Conservation (phyloP, 2,113 vertebrate species). For the Tenrec ecaudatus region DNA sequence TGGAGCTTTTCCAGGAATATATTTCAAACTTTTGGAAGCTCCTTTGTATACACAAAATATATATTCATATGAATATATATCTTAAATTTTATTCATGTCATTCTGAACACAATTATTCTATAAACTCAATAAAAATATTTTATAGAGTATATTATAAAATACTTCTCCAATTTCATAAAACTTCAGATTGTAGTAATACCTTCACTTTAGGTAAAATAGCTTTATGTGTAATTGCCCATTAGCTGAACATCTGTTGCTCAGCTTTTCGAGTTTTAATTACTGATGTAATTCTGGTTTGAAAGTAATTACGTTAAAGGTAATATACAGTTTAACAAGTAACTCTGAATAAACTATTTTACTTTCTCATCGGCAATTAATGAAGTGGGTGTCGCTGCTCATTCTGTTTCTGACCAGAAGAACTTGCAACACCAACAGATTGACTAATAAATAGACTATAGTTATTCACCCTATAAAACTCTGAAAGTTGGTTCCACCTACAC, state of each 20-base stretch:
- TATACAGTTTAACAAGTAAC: constrained; percentile 4
- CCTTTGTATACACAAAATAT: too few relatives aligned
- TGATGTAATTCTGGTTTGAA: constrained; percentile 18
- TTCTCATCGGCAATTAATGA: not conserved
- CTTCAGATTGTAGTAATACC: not conserved
- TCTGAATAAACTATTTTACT: not conserved
- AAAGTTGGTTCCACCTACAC: not conserved
- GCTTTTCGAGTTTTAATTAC: constrained; percentile 32
- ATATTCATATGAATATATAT: not conserved
- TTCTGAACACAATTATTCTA: not conserved
- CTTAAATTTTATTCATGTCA: not conserved
- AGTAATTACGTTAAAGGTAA: constrained; percentile 11
- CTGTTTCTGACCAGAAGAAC: not conserved
- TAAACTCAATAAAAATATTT: not conserved
- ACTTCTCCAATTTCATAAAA: not conserved
- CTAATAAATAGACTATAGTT: not conserved
- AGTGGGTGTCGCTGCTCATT: not conserved
- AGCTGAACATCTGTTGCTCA: constrained; percentile 43
- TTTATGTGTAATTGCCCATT: constrained; percentile 4
- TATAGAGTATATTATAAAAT: not conserved
- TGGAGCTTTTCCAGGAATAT: too few relatives aligned
- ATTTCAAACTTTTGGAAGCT: too few relatives aligned
- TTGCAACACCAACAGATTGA: not conserved
- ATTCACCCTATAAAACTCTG: not conserved
- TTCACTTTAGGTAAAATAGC: not conserved